Evolutionary conservation across 2,797 vertebrate genomes (phyloP), one percentile per base, ranked within the genome.

Genomic region (Moxostoma hubbsi): DNA sequence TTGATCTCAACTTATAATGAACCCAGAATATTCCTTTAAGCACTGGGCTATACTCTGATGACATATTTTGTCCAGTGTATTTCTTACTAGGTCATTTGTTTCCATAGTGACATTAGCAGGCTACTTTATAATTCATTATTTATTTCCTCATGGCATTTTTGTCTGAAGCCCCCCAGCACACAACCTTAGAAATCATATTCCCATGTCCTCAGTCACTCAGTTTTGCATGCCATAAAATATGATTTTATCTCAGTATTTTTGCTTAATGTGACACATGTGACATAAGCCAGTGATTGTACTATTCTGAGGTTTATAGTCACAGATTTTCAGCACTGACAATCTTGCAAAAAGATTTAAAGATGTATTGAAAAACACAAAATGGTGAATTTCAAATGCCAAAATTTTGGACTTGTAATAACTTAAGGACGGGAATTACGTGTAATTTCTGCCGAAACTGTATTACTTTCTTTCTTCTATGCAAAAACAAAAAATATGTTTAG

Each of bases 41-140:
- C 24, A 16, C 66, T 67, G 43, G 73, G 76, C 59, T 66, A 67
- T 50, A 64, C 59, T 72, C 70, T 54, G 73, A 65, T 62, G 43
- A 51, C 12, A 59, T 67, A 85, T 63, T 69, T 74, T 81, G 55
- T 69, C 24, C 51, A 55, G 54, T 51, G 11, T 75, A 47, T 47
- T 54, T 62, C 16, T 36, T 36, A 81, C 70, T 73, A 83, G 72
- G 77, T 82, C 74, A 84, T 51, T 57, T 70, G 62, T 85, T 84
- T 86, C 75, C 79, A 86, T 70, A 57, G 64, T 53, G 80, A 80
- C 75, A 72, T 16, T 72, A 85, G 73, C 12, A 10, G 73, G 59
- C 57, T 64, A 66, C 67, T 71, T 77, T 79, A 71, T 82, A 79
- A 80, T 83, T 55, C n/a, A 63, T 77, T 70, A 75, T 71, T 76